Base-by-base conservation (phyloP, 1,140 invertebrate genomes). In the Mycetomoellerius zeteki region DNA sequence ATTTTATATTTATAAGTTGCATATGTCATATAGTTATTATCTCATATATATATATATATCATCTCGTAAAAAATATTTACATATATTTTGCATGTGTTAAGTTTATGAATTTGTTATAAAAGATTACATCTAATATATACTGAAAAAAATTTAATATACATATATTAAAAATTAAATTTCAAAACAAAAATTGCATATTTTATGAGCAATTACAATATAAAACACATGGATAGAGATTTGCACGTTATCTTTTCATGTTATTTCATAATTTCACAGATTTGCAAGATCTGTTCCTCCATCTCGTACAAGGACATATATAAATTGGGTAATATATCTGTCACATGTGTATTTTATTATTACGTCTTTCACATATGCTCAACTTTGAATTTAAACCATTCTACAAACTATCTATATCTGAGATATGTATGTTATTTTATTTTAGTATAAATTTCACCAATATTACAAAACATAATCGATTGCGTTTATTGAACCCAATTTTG, bases 231-330 rank as follows among this genome's bases (percentile, higher is more conserved):
- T 43, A 43, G 37, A 43, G 37, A 43, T 58, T 75, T 37, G 12
- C 14, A 75, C 33, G n/a, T 3, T 73, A 56, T n/a, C 8, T n/a
- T 75, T 60, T 1, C 14, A 14, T 24, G 52, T 75, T 58, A 75
- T 75, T 75, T 58, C 30, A 58, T 12, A 75, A 58, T 75, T 58
- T 75, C 12, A n/a, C 54, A 75, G n/a, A 75, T 75, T 58, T 58
- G 33, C 27, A 37, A 37, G 30, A 75, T 75, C 54, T 58, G 0
- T 37, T 43, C 7, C 14, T 37, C 3, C 6, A 24, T 60, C 54
- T 75, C 54, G 0, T 43, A 60, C n/a, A 16, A 75, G 72, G 72
- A 60, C 33, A 5, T 24, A 75, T 14, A 75, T 75, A 60, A 75
- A 75, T 75, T 43, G 72, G 33, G 3, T 33, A 24, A 75, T 75